These are phyloP conservation scores for Laspeyria flexula DNA, from an alignment of 2,888 invertebrate species.

Conservation along the genomic window DNA sequence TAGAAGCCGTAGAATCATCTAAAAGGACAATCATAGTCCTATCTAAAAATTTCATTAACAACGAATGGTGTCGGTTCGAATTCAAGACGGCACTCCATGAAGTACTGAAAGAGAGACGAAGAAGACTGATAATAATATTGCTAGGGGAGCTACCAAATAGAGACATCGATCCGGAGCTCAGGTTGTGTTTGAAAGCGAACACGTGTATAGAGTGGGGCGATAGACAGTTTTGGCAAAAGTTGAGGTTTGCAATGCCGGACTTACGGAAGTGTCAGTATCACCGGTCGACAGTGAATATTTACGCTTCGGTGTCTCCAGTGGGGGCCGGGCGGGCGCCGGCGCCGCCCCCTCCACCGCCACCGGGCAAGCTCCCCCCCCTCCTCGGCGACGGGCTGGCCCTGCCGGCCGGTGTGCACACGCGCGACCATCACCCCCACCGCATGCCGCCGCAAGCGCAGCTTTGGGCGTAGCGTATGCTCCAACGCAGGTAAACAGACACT, in stretches of 20 bases:
- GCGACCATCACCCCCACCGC: conserved; percentile 81
- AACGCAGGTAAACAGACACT: conserved; percentile 86
- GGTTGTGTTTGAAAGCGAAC: conserved; percentile 95
- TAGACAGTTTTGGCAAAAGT: conserved; percentile 98
- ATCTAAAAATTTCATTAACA: conserved; percentile 96
- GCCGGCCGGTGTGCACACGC: conserved; percentile 74
- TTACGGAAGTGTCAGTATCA: conserved; percentile 88
- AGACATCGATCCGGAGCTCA: conserved; percentile 95
- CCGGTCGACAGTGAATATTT: conserved; percentile 90
- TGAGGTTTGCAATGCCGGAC: conserved; percentile 96
- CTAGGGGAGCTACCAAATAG: conserved; percentile 95
- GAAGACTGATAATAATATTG: conserved; percentile 95
- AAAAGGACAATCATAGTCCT: conserved; percentile 95
- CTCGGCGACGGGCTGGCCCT: conserved; percentile 79
- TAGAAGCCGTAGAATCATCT: conserved; percentile 96
- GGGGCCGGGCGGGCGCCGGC: conserved; percentile 86
- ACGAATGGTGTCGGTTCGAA: conserved; percentile 98
- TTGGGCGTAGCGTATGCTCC: conserved; percentile 92
- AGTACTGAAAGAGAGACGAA: conserved; percentile 93
- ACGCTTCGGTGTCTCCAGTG: conserved; percentile 88
- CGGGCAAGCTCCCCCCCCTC: conserved; percentile 88
- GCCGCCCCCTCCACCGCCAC: conserved; percentile 87
- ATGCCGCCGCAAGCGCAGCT: conserved; percentile 89
- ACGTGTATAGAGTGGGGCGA: conserved; percentile 97
- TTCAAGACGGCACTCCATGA: conserved; percentile 97